Conservation (phyloP, 2,888 invertebrate species). For the Bombylius discolor region DNA sequence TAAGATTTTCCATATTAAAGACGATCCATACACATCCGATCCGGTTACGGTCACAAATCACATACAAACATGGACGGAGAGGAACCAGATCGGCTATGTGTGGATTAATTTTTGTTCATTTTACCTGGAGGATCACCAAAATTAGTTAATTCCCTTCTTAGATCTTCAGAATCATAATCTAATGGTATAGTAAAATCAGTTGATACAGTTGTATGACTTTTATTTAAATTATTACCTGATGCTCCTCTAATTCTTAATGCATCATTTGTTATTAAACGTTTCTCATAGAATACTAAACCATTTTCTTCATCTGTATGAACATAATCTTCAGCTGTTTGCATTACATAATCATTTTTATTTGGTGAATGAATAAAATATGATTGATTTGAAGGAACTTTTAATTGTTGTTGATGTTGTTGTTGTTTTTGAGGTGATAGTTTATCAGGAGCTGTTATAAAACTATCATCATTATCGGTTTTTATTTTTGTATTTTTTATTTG, state of each 20-base stretch:
- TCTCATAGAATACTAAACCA: conserved; percentile 56
- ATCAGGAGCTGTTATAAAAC: conserved; percentile 22
- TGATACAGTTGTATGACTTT: conserved; percentile 20
- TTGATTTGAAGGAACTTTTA: conserved; percentile 3
- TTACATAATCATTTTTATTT: conserved; percentile 22
- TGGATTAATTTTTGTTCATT: no score
- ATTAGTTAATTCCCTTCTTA: conserved; percentile 49
- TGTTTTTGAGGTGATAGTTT: not conserved
- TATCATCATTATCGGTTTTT: conserved; percentile 17
- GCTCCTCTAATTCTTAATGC: not conserved
- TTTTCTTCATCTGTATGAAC: conserved; percentile 60
- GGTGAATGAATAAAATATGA: conserved; percentile 20
- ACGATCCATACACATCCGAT: no score
- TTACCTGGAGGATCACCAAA: conserved; percentile 51
- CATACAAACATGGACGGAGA: no score
- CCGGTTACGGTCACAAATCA: no score
- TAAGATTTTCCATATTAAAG: no score
- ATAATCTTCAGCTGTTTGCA: conserved; percentile 54
- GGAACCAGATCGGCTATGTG: no score
- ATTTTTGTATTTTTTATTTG: conserved; percentile 14
- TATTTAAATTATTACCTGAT: not conserved
- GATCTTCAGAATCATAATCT: conserved; percentile 52
- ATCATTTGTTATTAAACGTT: conserved; percentile 31
- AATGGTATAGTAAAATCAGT: conserved; percentile 45
- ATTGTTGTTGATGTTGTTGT: not conserved